phyloP scores from a whole-genome alignment of 2,113 vertebrate genomes.

The Rhea pennata region DNA sequence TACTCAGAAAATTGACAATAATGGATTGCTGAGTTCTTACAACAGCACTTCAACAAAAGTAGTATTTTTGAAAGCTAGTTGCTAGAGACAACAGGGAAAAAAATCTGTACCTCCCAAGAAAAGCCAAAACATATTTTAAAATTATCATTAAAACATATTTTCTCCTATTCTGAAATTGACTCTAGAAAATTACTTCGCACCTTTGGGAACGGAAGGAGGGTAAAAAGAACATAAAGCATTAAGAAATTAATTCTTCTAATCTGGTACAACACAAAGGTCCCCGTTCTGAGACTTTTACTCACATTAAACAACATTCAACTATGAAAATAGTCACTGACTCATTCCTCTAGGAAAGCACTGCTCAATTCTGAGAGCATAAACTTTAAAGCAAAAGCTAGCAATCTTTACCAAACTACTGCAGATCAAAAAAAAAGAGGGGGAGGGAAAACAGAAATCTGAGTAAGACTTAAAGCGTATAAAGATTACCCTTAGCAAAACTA shows the following conservation, averaged over 20 bases:
- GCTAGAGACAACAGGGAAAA: neutral
- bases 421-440: neutral
- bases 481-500: neutral
- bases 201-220: neutral
- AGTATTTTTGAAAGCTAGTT: neutral
- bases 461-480: neutral
- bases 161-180: neutral
- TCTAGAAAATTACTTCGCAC: neutral
- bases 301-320: neutral
- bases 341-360: neutral
- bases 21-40: slow-evolving; percentile 57
- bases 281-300: neutral
- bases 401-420: neutral
- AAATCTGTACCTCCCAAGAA: neutral
- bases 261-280: neutral
- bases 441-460: neutral
- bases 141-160: neutral
- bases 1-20: slow-evolving; percentile 70
- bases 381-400: neutral
- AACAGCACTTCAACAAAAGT: neutral
- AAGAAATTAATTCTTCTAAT: neutral
- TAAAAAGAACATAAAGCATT: neutral
- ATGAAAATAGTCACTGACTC: neutral
- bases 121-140: neutral
- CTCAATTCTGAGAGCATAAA: neutral